These are phyloP conservation scores for Catostomus latipinnis DNA, from an alignment of 2,797 vertebrate genomes.

Conservation along the genomic window DNA sequence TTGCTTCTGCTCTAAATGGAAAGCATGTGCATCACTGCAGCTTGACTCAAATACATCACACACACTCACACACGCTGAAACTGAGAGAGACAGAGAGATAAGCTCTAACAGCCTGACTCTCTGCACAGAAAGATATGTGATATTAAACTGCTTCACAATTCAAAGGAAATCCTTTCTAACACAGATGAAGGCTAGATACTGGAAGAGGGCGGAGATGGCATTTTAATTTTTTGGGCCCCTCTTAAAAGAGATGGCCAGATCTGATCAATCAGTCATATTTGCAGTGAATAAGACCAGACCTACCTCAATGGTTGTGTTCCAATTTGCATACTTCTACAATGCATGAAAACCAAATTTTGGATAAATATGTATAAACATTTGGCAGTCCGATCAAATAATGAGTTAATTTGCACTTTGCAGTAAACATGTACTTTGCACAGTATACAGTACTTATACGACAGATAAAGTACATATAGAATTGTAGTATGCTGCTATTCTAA, in stretches of 20 bases:
- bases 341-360: neutral
- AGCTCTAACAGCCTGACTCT: neutral
- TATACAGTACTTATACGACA: no score
- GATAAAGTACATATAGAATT: no score
- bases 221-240: neutral
- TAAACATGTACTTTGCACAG: no score
- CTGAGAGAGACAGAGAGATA: neutral
- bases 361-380: neutral
- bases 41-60: neutral
- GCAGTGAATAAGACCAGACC: neutral
- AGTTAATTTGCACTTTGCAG: no score
- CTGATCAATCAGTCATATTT: neutral
- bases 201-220: neutral
- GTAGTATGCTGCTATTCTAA: no score
- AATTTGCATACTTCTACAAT: no score
- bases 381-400: neutral
- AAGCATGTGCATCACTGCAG: neutral
- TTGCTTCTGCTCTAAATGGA: slow-evolving; percentile 34
- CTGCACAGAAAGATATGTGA: no score
- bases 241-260: neutral
- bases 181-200: neutral
- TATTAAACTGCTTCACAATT: neutral
- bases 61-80: neutral
- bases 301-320: no score
- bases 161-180: neutral